These are phyloP conservation scores for Matsumurasca onukii DNA, from an alignment of 1,140 invertebrate species.

Conservation along the genomic window DNA sequence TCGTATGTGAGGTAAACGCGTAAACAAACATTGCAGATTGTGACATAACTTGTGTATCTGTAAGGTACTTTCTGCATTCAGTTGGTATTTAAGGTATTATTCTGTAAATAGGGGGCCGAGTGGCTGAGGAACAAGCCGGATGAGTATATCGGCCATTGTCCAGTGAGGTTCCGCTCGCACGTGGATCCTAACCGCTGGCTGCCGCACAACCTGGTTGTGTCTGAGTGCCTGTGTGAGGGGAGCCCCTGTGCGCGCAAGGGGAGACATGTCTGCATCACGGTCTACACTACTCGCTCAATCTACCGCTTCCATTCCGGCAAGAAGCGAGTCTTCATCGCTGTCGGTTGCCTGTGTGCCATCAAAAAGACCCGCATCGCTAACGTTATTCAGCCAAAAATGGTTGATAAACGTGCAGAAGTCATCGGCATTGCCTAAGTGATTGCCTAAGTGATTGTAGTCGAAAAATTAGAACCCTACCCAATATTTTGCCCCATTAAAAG, in stretches of 20 bases:
- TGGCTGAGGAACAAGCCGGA: conserved; percentile 7
- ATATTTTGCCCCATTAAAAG: no score
- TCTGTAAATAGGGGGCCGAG: not conserved
- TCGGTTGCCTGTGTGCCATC: conserved; percentile 25
- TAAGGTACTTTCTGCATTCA: no score
- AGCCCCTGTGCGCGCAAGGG: conserved; percentile 23
- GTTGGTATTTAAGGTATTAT: no score
- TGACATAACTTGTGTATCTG: no score
- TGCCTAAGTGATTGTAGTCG: no score
- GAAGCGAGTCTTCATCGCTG: conserved; percentile 13
- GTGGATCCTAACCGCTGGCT: conserved; percentile 16
- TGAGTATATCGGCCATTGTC: conserved; percentile 16
- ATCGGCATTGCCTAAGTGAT: no score
- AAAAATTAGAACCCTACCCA: no score
- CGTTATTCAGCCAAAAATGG: no score
- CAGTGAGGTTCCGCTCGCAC: conserved; percentile 21
- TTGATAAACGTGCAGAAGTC: no score
- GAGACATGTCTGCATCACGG: conserved; percentile 23
- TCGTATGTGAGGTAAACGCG: no score
- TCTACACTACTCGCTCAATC: not conserved
- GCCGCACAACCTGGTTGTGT: conserved; percentile 17
- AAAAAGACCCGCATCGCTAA: conserved; percentile 10
- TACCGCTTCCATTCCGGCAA: not conserved
- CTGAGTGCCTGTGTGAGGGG: conserved; percentile 30
- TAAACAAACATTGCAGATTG: no score